phyloP scores from a whole-genome alignment of 1,140 invertebrate species.

The Calycopis cecrops region DNA sequence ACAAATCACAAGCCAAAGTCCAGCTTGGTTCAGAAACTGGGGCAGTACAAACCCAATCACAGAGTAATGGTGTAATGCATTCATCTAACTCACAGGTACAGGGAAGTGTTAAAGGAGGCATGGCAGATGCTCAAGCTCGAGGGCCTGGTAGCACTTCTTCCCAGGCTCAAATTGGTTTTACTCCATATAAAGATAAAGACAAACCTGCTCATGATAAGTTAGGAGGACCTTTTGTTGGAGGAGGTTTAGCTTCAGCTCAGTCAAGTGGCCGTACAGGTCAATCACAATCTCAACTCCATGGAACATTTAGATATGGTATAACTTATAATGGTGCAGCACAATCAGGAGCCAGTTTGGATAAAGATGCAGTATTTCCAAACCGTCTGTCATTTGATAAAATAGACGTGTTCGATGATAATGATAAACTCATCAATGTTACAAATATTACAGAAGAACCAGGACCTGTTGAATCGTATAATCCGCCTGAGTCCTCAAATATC shows the following conservation, averaged over 20 bases:
- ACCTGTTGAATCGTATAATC: slow-evolving; percentile 33
- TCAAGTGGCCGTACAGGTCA: slow-evolving; percentile 83
- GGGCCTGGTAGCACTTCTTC: slow-evolving; percentile 88
- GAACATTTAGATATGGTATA: slow-evolving; percentile 85
- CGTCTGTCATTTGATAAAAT: slow-evolving; percentile 61
- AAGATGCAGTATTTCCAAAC: slow-evolving; percentile 60
- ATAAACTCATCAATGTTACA: slow-evolving; percentile 61
- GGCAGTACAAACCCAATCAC: slow-evolving; percentile 82
- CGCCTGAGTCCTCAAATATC: slow-evolving; percentile 22
- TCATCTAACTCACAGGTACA: slow-evolving; percentile 86
- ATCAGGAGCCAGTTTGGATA: slow-evolving; percentile 82
- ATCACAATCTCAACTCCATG: slow-evolving; percentile 87
- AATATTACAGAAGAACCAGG: slow-evolving; percentile 50
- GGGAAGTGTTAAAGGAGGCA: slow-evolving; percentile 85
- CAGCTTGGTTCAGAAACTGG: slow-evolving; percentile 83
- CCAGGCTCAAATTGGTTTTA: slow-evolving; percentile 90
- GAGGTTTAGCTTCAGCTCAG: slow-evolving; percentile 85
- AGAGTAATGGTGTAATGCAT: slow-evolving; percentile 84
- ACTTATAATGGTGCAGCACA: slow-evolving; percentile 88
- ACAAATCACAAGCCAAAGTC: slow-evolving; percentile 86
- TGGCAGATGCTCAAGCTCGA: slow-evolving; percentile 88
- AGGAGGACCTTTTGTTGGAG: slow-evolving; percentile 79
- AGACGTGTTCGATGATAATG: slow-evolving; percentile 60
- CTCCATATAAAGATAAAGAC: slow-evolving; percentile 79
- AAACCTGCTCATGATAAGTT: slow-evolving; percentile 59